Evolutionary conservation across 92 coral and sea anemone genomes (phyloP).

Genomic region (Porites lobata): DNA sequence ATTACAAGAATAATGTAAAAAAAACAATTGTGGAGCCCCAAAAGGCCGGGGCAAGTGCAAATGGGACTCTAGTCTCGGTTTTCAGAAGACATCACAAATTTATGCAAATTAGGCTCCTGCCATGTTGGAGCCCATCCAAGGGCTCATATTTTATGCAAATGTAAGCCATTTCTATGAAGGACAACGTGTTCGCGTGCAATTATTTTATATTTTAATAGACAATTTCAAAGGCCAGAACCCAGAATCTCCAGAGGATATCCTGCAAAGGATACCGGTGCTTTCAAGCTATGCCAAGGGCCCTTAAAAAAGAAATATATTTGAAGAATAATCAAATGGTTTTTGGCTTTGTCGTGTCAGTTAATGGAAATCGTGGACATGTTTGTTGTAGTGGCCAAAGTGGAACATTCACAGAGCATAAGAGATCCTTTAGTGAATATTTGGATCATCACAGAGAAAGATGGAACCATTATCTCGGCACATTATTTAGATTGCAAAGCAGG

Average conservation of each 20-base stretch:
- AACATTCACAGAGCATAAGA: slow-evolving; percentile 53
- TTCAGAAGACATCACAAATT: slow-evolving; percentile 2
- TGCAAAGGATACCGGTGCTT: slow-evolving; percentile 11
- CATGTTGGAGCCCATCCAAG: slow-evolving; percentile 39
- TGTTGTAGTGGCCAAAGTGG: slow-evolving; percentile 56
- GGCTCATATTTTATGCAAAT: slow-evolving; percentile 10
- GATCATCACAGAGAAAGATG: slow-evolving; percentile 52
- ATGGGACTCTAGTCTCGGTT: not conserved
- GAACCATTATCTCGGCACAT: slow-evolving; percentile 50
- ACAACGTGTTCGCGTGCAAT: not conserved
- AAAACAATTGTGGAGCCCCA: too few relatives aligned
- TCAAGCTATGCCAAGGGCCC: slow-evolving; percentile 44
- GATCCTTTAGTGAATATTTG: slow-evolving; percentile 50
- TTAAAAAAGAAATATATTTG: slow-evolving; percentile 49
- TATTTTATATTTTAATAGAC: slow-evolving; percentile 22
- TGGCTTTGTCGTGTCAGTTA: slow-evolving; percentile 45
- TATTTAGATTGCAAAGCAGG: slow-evolving; percentile 63
- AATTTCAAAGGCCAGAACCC: slow-evolving; percentile 19
- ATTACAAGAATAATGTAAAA: too few relatives aligned
- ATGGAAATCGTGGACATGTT: slow-evolving; percentile 40
- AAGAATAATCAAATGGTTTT: slow-evolving; percentile 51
- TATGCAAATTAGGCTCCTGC: slow-evolving; percentile 32
- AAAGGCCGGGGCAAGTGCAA: too few relatives aligned
- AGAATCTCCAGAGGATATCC: slow-evolving; percentile 14
- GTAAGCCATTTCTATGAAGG: slow-evolving; percentile 5